A percentile compares a stretch with the other conserved stretches of the same genome.
phyloP scores from a whole-genome alignment of 2,113 vertebrate species.

The Brachyhypopomus gauderio region DNA sequence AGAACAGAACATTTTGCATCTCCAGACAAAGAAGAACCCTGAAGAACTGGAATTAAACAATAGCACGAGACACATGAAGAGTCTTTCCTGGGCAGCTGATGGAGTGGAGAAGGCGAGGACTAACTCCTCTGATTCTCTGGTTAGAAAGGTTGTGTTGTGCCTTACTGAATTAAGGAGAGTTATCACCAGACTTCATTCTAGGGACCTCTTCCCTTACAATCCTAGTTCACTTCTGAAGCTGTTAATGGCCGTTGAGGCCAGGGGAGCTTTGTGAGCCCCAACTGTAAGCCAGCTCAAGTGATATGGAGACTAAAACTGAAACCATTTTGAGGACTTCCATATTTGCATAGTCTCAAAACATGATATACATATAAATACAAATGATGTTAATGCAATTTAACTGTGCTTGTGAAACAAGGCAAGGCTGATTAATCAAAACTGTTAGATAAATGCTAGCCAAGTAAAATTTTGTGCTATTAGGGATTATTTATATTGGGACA shows the following conservation, averaged over 20 bases:
- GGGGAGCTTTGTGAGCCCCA: constrained; percentile 5
- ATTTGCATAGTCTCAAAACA: no score
- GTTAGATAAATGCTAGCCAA: no score
- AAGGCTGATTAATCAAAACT: no score
- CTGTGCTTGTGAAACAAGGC: no score
- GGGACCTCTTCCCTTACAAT: constrained; percentile 90
- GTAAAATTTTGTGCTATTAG: no score
- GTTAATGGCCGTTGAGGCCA: constrained; percentile 65
- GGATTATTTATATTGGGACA: no score
- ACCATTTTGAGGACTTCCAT: no score
- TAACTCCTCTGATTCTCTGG: background rate
- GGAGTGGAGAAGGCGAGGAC: background rate
- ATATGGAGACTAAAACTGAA: background rate
- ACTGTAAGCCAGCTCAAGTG: background rate
- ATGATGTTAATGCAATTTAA: no score
- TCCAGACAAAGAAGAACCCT: constrained; percentile 40
- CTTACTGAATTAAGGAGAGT: constrained; percentile 78
- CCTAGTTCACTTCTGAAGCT: constrained; percentile 84
- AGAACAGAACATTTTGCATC: constrained; percentile 35
- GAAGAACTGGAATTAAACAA: constrained; percentile 5
- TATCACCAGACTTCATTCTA: constrained; percentile 79
- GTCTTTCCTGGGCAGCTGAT: background rate
- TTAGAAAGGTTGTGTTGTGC: constrained; percentile 67
- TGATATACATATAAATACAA: no score
- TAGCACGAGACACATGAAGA: background rate